Conservation (phyloP, 2,888 invertebrate genomes). For the Nomada flava region DNA sequence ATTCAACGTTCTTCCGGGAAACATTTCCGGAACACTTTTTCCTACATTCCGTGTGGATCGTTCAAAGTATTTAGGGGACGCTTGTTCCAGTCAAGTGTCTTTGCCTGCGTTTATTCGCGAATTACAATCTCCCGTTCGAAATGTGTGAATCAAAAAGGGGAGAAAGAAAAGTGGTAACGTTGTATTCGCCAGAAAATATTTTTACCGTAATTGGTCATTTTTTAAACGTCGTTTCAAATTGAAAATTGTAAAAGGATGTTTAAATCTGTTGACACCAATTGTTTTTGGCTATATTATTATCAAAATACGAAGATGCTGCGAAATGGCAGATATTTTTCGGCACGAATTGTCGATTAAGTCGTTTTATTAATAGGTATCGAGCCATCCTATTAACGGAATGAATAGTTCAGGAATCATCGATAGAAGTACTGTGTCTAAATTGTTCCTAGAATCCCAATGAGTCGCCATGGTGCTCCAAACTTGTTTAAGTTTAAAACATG, state of each 20-base stretch:
- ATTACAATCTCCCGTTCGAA: background rate
- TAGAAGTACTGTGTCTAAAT: too few species aligned
- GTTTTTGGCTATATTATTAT: too few species aligned
- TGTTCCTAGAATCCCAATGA: background rate
- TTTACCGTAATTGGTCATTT: background rate
- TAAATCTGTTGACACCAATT: too few species aligned
- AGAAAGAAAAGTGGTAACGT: background rate
- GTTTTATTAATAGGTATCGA: too few species aligned
- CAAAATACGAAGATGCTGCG: too few species aligned
- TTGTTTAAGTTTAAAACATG: background rate
- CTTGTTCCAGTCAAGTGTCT: background rate
- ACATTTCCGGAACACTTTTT: conserved; percentile 48
- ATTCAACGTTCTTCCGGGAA: conserved; percentile 42
- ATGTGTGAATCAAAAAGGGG: too few species aligned
- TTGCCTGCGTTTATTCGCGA: background rate
- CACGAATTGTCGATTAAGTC: too few species aligned
- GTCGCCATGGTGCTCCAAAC: background rate
- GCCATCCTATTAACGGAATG: too few species aligned
- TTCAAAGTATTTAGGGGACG: conserved; percentile 23
- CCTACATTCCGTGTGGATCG: conserved; percentile 30
- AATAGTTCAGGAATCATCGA: too few species aligned
- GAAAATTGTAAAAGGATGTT: too few species aligned
- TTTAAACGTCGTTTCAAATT: background rate
- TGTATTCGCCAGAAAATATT: too few species aligned
- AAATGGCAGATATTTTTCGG: too few species aligned